Percentiles rank a stretch among this genome's conserved stretches.
These are phyloP conservation scores for Dascillus cervinus DNA, from an alignment of 2,888 invertebrate species.

Conservation along the genomic window DNA sequence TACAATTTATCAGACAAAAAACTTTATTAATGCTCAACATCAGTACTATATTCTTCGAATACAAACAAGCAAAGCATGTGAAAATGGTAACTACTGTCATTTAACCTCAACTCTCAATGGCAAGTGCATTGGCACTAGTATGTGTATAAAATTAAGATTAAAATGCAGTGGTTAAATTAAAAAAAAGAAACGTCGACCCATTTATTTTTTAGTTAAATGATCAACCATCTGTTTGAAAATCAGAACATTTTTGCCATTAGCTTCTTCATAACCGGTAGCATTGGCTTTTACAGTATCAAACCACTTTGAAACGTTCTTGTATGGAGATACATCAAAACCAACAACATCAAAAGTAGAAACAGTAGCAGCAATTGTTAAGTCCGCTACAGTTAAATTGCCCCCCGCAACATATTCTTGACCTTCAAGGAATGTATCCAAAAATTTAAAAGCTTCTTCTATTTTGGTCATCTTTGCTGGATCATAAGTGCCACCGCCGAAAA, in stretches of 20 bases:
- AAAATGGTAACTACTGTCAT: too few species aligned
- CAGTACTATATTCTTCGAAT: too few species aligned
- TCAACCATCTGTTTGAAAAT: slow-evolving; percentile 33
- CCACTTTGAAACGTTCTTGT: slow-evolving; percentile 61
- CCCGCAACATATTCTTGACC: slow-evolving; percentile 66
- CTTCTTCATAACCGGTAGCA: slow-evolving; percentile 49
- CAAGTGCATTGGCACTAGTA: too few species aligned
- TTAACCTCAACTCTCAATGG: too few species aligned
- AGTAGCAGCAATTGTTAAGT: slow-evolving; percentile 59
- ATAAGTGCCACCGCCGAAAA: slow-evolving; percentile 40
- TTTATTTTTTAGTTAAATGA: slow-evolving; percentile 25
- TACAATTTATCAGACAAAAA: too few species aligned
- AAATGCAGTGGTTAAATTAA: too few species aligned
- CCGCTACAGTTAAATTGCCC: slow-evolving; percentile 67
- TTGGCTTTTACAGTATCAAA: slow-evolving; percentile 49
- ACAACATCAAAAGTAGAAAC: slow-evolving; percentile 62
- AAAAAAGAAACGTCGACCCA: too few species aligned
- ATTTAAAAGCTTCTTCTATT: slow-evolving; percentile 58
- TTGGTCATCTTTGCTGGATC: slow-evolving; percentile 63
- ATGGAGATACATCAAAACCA: slow-evolving; percentile 57
- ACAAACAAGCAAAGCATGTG: too few species aligned
- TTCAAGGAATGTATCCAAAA: slow-evolving; percentile 65
- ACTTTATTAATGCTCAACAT: too few species aligned
- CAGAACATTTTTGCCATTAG: slow-evolving; percentile 32
- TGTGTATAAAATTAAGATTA: too few species aligned